phyloP scores from a whole-genome alignment of 2,888 invertebrate species.

The Petrophora chlorosata region DNA sequence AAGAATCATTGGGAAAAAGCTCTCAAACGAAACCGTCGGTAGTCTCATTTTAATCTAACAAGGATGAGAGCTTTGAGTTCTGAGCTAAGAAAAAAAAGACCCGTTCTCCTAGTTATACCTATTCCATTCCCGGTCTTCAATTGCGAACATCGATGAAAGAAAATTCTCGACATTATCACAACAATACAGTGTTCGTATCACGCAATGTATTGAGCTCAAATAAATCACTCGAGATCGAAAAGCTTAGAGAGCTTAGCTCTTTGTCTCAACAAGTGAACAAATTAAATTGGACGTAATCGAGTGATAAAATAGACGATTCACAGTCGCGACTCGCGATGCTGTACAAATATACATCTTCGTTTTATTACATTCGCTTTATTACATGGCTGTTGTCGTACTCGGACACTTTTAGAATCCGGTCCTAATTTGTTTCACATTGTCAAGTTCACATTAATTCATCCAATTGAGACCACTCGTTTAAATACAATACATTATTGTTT shows the following conservation, averaged over 20 bases:
- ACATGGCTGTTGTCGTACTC: constrained; percentile 17
- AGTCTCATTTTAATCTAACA: constrained; percentile 6
- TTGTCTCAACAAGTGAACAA: constrained; percentile 41
- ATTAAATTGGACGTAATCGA: constrained; percentile 47
- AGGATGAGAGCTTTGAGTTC: not conserved
- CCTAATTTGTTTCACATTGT: constrained; percentile 21
- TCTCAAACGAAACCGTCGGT: constrained; percentile 4
- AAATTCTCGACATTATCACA: constrained; percentile 41
- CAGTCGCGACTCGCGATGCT: constrained; percentile 11
- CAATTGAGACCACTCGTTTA: constrained; percentile 28
- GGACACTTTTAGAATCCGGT: constrained; percentile 16
- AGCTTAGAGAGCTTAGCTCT: constrained; percentile 34
- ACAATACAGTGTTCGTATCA: constrained; percentile 35
- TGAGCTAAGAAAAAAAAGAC: not conserved
- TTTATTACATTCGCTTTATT: constrained; percentile 23
- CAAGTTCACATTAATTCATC: constrained; percentile 28
- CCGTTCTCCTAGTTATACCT: too few relatives aligned
- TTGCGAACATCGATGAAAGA: constrained; percentile 12
- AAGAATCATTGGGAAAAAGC: constrained; percentile 8
- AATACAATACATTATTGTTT: constrained; percentile 28
- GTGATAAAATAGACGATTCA: constrained; percentile 35
- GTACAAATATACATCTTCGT: constrained; percentile 18
- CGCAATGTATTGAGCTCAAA: constrained; percentile 40
- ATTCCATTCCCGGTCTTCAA: too few relatives aligned
- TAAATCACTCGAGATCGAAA: constrained; percentile 44